Evolutionary conservation across 2,113 vertebrate species (phyloP), one percentile per base, ranked within the genome.

Genomic region (Gymnogyps californianus): DNA sequence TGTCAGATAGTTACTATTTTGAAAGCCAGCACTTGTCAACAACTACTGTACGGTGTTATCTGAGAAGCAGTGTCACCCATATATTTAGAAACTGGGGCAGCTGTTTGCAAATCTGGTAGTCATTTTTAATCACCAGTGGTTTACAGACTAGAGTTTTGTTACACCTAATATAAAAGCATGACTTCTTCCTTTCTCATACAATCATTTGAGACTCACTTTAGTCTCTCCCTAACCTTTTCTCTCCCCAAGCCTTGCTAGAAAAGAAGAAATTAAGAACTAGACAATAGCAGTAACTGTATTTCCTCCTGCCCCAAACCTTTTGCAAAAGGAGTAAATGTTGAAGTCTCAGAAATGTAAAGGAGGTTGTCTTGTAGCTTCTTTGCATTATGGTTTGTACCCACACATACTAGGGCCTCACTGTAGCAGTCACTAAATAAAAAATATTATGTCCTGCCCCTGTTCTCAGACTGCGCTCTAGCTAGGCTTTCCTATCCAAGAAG

Each of bases 21-120:
- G 83, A 93, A 91, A 87, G 54, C 40, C 49, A 91, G 62, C 84
- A 86, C 58, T 94, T 93, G 70, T 88, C 1, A 20, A 83, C 75
- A 86, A 70, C 92, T 84, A 38, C 46, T 44, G 40, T 34, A 44
- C 4, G 6, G 82, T 86, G 94, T 77, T 94, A 96, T 59, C 46
- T 80, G 87, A 97, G 94, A 85, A 85, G 93, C 62, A 22, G 40
- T 26, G 38, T 62, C 34, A 54, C 64, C 46, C 42, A 8, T 95
- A 96, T 95, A 96, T 95, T 94, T 97, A 95, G 96, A 87, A 95
- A 91, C 75, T 61, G 6, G 62, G 71, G 78, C 91, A 93, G 93
- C 91, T 95, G 93, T 83, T 66, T 69, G 75, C 38, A 94, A 75
- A 95, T 66, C 66, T 77, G 78, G 38, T 82, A 62, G 78, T 90